Percentiles rank a stretch among this genome's conserved stretches.
phyloP scores from a whole-genome alignment of 1,140 invertebrate genomes.

The Drosophila nasuta region DNA sequence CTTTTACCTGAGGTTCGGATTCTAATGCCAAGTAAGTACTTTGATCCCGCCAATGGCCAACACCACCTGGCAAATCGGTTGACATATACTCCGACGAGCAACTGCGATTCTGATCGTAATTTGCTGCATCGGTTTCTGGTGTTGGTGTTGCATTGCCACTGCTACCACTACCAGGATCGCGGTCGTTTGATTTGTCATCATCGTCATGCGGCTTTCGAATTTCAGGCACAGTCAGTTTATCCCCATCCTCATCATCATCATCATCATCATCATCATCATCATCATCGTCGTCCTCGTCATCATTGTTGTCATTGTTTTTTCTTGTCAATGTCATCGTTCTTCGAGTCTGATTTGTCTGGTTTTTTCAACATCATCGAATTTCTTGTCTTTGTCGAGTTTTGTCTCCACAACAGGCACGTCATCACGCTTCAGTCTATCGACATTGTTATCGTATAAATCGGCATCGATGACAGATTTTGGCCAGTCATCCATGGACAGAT shows the following conservation, averaged over 20 bases:
- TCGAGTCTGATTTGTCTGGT: constrained; percentile 54
- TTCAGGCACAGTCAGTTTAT: constrained; percentile 78
- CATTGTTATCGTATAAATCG: constrained; percentile 47
- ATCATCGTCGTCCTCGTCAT: constrained; percentile 84
- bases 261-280: constrained; percentile 71
- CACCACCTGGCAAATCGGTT: constrained; percentile 90
- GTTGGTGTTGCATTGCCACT: constrained; percentile 87
- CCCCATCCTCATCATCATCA: constrained; percentile 79
- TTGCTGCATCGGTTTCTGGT: constrained; percentile 80
- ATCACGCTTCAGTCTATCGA: constrained; percentile 58
- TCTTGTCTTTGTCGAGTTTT: constrained; percentile 75
- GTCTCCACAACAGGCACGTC: constrained; percentile 40
- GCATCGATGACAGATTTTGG: constrained; percentile 38
- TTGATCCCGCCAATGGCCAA: constrained; percentile 93
- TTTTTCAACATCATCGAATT: constrained; percentile 73
- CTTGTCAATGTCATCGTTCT: constrained; percentile 67
- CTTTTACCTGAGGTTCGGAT: constrained; percentile 63
- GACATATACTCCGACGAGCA: constrained; percentile 89
- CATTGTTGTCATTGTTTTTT: constrained; percentile 80
- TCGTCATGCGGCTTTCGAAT: constrained; percentile 84
- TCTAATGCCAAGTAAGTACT: constrained; percentile 90
- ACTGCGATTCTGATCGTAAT: constrained; percentile 79
- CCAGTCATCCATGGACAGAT: constrained; percentile 75
- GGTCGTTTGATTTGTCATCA: constrained; percentile 86
- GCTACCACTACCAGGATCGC: constrained; percentile 87